Evolutionary conservation across 2,888 invertebrate genomes (phyloP), one percentile per base, ranked within the genome.

Genomic region (Matsumyia berberina): DNA sequence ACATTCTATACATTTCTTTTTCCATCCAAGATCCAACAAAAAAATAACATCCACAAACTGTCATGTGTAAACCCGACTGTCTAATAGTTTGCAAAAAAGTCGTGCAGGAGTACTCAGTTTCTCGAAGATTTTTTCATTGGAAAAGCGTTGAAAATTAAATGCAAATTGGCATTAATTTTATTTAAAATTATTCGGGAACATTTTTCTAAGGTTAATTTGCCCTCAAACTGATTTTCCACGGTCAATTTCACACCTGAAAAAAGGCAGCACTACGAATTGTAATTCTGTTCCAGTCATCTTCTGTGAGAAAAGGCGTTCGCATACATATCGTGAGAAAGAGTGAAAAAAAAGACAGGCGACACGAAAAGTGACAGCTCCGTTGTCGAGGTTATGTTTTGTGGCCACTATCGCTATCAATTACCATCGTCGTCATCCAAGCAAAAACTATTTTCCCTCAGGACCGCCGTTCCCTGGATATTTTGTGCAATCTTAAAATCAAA

Each of bases 371-470:
- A 76, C 80, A 85, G 69, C 69, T 70, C 53, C 53, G 64, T 76
- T 76, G 69, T 70, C 66, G 70, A 76, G 85, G 85, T 85, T 86
- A 86, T 80, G 86, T 86, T 86, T 81, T 81, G 67, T 77, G 69
- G 60, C 67, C 69, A 67, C 46, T 67, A 73, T 83, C 79, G 67
- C 69, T 73, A 85, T 85, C 74, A 79, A 70, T 80, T 85, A 80
- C 67, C 51, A 70, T 76, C 62, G 69, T 79, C 69, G 46, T 74
- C 69, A 70, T 39, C 58, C 33, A 60, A 73, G 31, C 55, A 67
- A 42, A 19, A 73, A 69, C 46, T 62, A 60, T 24, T 67, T 67
- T 51, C 57, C 46, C 15, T 51, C 57, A 49, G 58, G 49, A 76
- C 29, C 46, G 9, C 15, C 12, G 31, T 12, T 33, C 29, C 39